These are phyloP conservation scores for Dryas iulia DNA, from an alignment of 1,140 invertebrate species.

Conservation along the genomic window DNA sequence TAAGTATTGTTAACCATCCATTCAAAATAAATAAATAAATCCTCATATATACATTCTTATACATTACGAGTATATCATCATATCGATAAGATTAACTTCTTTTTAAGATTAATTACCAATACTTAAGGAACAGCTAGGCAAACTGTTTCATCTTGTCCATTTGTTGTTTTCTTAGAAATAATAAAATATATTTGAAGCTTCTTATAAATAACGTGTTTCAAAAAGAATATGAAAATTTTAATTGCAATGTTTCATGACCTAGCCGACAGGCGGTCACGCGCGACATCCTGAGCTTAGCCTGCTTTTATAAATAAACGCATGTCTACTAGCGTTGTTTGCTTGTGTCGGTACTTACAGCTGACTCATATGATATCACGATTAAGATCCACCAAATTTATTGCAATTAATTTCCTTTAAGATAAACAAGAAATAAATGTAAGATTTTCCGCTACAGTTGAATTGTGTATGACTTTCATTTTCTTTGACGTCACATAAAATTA, in stretches of 20 bases:
- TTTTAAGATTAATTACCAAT: no score
- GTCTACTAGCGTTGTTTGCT: conserved; percentile 11
- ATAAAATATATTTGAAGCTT: conserved; percentile 7
- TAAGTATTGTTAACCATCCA: no score
- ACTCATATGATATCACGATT: conserved; percentile 33
- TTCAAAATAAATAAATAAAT: no score
- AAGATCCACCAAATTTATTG: not conserved
- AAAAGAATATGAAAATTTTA: conserved; percentile 7
- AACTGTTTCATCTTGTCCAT: no score
- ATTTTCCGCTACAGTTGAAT: not conserved
- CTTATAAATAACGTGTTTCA: not conserved
- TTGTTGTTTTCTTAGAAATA: no score
- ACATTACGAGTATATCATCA: no score
- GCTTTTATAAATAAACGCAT: conserved; percentile 48
- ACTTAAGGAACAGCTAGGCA: no score
- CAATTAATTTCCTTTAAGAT: not conserved
- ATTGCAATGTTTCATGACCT: conserved; percentile 36
- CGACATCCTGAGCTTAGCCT: conserved; percentile 31
- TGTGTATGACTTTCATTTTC: not conserved
- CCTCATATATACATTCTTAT: no score
- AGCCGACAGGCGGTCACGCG: conserved; percentile 27
- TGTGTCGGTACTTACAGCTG: conserved; percentile 31
- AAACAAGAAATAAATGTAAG: not conserved
- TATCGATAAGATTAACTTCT: no score
- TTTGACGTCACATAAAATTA: not conserved